Evolutionary conservation across 2,888 invertebrate genomes (phyloP).

Genomic region (Ormyrus thymus): DNA sequence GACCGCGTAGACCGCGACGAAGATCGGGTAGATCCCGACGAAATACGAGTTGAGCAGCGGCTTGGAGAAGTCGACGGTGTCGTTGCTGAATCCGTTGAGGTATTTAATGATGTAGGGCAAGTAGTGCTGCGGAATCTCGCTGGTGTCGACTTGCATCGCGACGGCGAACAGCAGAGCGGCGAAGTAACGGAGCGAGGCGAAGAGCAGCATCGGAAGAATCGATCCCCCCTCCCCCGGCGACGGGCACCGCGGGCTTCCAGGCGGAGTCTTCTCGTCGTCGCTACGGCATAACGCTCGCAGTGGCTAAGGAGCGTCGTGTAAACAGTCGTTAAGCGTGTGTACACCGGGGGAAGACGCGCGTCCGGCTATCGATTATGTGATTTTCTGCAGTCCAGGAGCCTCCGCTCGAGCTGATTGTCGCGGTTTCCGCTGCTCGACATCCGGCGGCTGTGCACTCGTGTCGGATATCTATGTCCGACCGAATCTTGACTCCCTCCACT

Average conservation of each 20-base stretch:
- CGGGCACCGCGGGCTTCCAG: not conserved
- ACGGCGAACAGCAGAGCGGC: not conserved
- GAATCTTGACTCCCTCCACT: conserved; percentile 26
- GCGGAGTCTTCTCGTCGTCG: not conserved
- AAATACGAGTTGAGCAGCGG: conserved; percentile 80
- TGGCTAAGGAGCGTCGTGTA: conserved; percentile 1
- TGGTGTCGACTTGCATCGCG: conserved; percentile 16
- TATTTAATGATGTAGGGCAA: conserved; percentile 70
- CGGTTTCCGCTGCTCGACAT: not conserved
- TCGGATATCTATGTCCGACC: conserved; percentile 13
- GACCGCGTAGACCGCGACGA: conserved; percentile 80
- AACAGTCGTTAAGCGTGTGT: conserved; percentile 34
- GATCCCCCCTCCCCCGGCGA: not conserved
- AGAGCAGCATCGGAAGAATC: not conserved
- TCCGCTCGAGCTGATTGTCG: conserved; percentile 15
- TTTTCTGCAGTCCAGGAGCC: conserved; percentile 33
- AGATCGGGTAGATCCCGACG: conserved; percentile 78
- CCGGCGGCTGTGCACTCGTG: not conserved
- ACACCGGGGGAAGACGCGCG: not conserved
- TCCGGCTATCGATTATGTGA: conserved; percentile 39
- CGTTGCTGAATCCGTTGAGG: conserved; percentile 71
- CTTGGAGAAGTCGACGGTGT: conserved; percentile 77
- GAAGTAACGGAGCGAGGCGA: too few relatives aligned
- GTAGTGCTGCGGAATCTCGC: conserved; percentile 54
- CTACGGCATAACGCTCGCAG: not conserved